These are phyloP conservation scores for Acanthurus tractus DNA, from an alignment of 2,797 vertebrate genomes.

Conservation along the genomic window DNA sequence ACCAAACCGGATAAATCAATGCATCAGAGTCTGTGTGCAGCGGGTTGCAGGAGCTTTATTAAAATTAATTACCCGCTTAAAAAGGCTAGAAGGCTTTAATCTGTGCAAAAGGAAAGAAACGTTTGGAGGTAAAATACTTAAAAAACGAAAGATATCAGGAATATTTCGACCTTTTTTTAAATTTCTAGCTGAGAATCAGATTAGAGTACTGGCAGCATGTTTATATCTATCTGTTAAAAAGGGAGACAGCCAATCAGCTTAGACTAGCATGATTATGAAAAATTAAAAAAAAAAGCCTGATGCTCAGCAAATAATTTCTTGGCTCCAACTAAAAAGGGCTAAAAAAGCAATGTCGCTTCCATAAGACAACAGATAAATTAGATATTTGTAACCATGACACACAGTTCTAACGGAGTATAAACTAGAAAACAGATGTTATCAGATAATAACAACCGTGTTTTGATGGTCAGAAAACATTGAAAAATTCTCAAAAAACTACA, in stretches of 20 bases:
- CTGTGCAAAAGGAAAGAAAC: background rate
- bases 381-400: no score
- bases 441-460: background rate
- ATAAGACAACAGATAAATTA: no score
- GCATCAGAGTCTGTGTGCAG: conserved; percentile 10
- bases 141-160: background rate
- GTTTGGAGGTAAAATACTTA: background rate
- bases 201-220: no score
- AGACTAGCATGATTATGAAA: background rate
- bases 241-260: background rate
- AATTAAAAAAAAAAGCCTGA: no score
- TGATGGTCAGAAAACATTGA: no score
- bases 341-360: no score
- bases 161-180: background rate
- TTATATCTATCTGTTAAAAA: background rate
- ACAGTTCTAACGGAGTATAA: no score
- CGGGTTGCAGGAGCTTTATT: conserved; percentile 14
- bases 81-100: background rate
- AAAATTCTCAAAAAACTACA: background rate
- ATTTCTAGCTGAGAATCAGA: no score
- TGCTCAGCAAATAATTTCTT: no score
- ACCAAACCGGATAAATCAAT: conserved; percentile 22
- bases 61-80: conserved; percentile 17
- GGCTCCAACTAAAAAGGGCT: no score
- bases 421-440: background rate